Percentiles rank a stretch among this genome's conserved stretches.
These are phyloP conservation scores for Drosophila meridiana DNA, from an alignment of 2,888 invertebrate genomes.

Conservation along the genomic window DNA sequence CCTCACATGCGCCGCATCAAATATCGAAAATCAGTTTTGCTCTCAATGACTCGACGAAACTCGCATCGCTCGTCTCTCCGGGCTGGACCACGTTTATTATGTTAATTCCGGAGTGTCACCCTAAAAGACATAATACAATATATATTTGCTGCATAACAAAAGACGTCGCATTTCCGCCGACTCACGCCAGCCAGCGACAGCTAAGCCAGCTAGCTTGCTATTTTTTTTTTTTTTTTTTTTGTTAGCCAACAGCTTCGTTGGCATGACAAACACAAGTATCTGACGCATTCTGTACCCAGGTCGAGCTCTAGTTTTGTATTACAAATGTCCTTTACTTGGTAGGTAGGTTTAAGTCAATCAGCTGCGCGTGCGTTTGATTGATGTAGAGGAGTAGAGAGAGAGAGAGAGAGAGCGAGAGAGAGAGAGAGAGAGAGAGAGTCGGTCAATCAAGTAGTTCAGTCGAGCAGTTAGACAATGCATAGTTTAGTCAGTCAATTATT, in stretches of 20 bases:
- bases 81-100: constrained; percentile 11
- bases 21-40: constrained; percentile 45
- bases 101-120: constrained; percentile 11
- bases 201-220: not conserved
- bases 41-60: constrained; percentile 30
- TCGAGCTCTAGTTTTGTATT: not conserved
- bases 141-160: constrained; percentile 1
- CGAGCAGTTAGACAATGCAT: not conserved
- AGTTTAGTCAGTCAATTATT: not conserved
- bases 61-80: not conserved
- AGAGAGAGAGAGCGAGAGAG: no score
- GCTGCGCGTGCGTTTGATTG: not conserved
- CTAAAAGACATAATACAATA: constrained; percentile 1
- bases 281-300: not conserved
- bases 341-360: no score
- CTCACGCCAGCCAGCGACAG: constrained; percentile 1
- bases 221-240: not conserved
- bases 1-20: constrained; percentile 21
- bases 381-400: not conserved
- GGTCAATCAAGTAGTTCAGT: no score
- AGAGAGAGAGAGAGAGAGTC: no score
- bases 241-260: not conserved
- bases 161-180: not conserved
- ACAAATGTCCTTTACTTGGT: not conserved
- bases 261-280: constrained; percentile 4